Base-by-base conservation (phyloP, 2,113 vertebrate species). In the Blennius ocellaris region DNA sequence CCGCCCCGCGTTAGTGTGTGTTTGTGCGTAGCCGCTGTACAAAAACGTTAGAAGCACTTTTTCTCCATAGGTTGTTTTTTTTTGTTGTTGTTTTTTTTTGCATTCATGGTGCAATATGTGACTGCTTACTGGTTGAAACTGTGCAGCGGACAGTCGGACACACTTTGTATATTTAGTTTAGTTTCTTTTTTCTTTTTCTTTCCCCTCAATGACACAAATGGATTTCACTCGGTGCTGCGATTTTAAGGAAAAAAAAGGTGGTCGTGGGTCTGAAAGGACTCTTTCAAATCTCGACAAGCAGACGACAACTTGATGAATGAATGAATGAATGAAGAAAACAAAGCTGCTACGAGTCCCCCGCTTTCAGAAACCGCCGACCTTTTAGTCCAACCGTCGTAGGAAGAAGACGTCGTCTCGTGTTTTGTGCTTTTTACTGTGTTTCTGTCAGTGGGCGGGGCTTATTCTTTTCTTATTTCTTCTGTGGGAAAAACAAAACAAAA, bases 41-140 rank as follows among this genome's bases (percentile, higher is more conserved):
- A 83, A 70, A 83, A 70, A 82, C 12, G 43, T 80, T 84, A 88
- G 83, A 90, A 83, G 81, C 91, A 90, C 89, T 88, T 92, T 87
- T 73, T 30, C 85, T 87, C 72, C 86, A 40, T 76, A 80, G 78
- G 70, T 69, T 86, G 50, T 80, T 65, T 72, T 84, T 53, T n/a
- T n/a, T n/a, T n/a, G n/a, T n/a, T n/a, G n/a, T n/a, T n/a, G n/a
- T n/a, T n/a, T n/a, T n/a, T 87, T 49, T 84, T 85, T 87, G 83
- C 85, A 89, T 90, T 85, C 69, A 83, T 84, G 82, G 87, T 90
- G 90, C 87, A 90, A 89, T 92, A 88, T 75, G 80, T 89, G 81
- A 87, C 70, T 63, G 71, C 64, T 74, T 87, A 47, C 59, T 73
- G 45, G 68, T 70, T 79, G 62, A 15, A 79, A 36, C 43, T 69